phyloP scores from a whole-genome alignment of 2,113 vertebrate species.

The Petromus typicus region DNA sequence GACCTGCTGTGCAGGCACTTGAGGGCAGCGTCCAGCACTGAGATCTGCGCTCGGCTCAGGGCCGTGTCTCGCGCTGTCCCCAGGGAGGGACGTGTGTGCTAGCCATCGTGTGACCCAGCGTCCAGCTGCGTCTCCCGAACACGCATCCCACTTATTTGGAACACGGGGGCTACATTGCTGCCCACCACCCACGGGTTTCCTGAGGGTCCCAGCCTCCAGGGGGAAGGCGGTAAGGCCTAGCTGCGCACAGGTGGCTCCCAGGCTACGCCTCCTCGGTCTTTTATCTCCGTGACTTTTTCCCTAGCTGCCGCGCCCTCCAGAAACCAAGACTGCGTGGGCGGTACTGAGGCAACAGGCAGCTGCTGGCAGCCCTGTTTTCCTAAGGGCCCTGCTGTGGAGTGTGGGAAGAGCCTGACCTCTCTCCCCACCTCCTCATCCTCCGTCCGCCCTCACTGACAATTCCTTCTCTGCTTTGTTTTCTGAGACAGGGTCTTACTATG shows the following conservation, averaged over 20 bases:
- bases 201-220: slow-evolving; percentile 71
- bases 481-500: neutral
- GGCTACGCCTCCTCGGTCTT: neutral
- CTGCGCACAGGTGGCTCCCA: neutral
- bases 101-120: neutral
- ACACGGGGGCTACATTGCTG: slow-evolving; percentile 42
- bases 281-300: slow-evolving; percentile 55
- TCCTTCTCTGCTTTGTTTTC: neutral
- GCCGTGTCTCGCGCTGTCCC: neutral
- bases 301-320: slow-evolving; percentile 71
- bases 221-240: neutral
- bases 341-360: slow-evolving; percentile 76
- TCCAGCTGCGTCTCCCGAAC: slow-evolving; percentile 39
- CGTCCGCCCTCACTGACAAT: neutral
- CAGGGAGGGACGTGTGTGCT: slow-evolving; percentile 24
- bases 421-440: slow-evolving; percentile 26
- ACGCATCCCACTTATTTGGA: neutral
- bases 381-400: neutral
- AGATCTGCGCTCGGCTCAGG: neutral
- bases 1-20: neutral
- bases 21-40: no score
- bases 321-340: slow-evolving; percentile 79
- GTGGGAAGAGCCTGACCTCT: neutral
- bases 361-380: slow-evolving; percentile 79
- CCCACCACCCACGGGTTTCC: slow-evolving; percentile 73